Percentiles rank a stretch among this genome's conserved stretches.
Conservation (phyloP, 1,140 invertebrate genomes). For the Coelopa frigida region DNA sequence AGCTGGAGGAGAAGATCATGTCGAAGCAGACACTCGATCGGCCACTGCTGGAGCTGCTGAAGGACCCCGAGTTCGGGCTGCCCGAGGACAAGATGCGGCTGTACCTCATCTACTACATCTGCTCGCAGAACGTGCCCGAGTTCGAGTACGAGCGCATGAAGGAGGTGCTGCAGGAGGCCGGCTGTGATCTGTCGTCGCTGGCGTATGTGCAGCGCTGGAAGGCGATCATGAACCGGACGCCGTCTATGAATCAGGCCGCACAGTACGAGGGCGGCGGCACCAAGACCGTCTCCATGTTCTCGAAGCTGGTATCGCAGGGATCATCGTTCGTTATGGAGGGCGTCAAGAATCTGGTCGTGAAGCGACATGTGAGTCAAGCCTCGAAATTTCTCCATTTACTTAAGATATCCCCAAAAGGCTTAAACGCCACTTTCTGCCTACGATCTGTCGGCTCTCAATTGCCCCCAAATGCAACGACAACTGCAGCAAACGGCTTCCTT, state of each 20-base stretch:
- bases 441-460: too few relatives aligned
- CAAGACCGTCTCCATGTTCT: conserved; percentile 97
- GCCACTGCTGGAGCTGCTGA: conserved; percentile 69
- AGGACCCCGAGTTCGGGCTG: conserved; percentile 79
- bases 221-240: conserved; percentile 34
- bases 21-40: conserved; percentile 69
- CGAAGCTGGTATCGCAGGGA: conserved; percentile 92
- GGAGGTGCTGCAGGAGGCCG: conserved; percentile 65
- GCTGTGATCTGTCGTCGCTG: conserved; percentile 77
- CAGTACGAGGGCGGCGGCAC: conserved; percentile 91
- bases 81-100: conserved; percentile 90
- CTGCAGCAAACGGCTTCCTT: too few relatives aligned
- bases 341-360: conserved; percentile 97
- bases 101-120: conserved; percentile 92
- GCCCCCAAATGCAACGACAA: too few relatives aligned
- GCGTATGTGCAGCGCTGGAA: conserved; percentile 88
- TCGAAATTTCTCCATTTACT: conserved; percentile 2
- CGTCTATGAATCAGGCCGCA: conserved; percentile 46
- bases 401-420: too few relatives aligned
- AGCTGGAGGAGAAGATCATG: conserved; percentile 97
- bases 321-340: conserved; percentile 99
- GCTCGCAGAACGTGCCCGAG: conserved; percentile 70
- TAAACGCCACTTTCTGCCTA: too few relatives aligned
- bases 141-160: conserved; percentile 77
- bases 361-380: conserved; percentile 74